phyloP scores from a whole-genome alignment of 2,113 vertebrate species.

The Etia nguti region DNA sequence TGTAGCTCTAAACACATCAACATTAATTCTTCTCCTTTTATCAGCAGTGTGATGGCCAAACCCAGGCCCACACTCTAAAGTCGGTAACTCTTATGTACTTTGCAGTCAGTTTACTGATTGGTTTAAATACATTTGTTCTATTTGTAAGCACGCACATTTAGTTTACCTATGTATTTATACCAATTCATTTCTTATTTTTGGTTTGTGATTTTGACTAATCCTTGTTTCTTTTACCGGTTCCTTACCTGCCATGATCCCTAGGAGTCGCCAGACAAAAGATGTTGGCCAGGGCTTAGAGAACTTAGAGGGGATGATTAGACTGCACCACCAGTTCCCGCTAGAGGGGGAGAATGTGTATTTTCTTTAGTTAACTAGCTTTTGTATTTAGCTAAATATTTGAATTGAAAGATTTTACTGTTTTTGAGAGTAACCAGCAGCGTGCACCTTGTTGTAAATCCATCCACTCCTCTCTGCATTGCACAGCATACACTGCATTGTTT shows the following conservation, averaged over 20 bases:
- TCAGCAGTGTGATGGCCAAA: background rate
- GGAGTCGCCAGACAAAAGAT: background rate
- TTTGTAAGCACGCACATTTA: background rate
- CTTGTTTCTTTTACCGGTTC: background rate
- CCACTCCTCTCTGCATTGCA: rapidly evolving
- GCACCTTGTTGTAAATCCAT: background rate
- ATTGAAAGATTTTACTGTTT: background rate
- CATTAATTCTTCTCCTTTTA: background rate
- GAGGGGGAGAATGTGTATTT: background rate
- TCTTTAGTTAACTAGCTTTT: background rate
- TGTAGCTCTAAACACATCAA: background rate
- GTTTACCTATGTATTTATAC: background rate
- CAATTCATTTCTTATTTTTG: background rate
- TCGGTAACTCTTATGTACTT: background rate
- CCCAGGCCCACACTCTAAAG: background rate
- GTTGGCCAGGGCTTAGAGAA: background rate
- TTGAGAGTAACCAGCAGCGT: background rate
- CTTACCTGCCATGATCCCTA: background rate
- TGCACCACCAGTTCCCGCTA: background rate
- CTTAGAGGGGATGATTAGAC: background rate
- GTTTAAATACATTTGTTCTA: background rate
- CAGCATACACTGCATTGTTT: background rate
- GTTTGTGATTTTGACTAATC: background rate
- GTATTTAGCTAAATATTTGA: background rate
- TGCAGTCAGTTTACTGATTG: background rate